Evolutionary conservation across 2,113 vertebrate species (phyloP).

Genomic region (Sylvilagus bachmani): DNA sequence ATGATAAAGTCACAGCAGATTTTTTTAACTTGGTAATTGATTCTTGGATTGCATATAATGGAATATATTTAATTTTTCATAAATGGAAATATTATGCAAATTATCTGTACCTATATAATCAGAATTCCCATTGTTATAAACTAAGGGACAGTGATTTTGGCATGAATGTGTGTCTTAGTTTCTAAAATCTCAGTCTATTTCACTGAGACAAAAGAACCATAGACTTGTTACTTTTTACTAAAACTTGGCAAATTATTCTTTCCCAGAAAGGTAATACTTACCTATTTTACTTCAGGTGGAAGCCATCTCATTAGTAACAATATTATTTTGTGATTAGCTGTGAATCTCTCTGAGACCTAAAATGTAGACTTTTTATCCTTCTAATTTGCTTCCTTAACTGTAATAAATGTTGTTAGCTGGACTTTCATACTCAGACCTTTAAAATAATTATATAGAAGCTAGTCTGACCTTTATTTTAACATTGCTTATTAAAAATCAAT

Average conservation of each 20-base stretch:
- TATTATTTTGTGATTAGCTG: conserved; percentile 64
- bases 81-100: not conserved
- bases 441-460: conserved; percentile 61
- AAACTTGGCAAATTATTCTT: conserved; percentile 43
- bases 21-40: not conserved
- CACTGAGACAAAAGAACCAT: not conserved
- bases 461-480: conserved; percentile 46
- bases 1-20: not conserved
- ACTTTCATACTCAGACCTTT: conserved; percentile 59
- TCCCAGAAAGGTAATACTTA: not conserved
- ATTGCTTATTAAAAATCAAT: conserved; percentile 2
- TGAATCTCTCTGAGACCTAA: conserved; percentile 16
- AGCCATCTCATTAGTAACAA: conserved; percentile 27
- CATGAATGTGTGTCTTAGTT: conserved; percentile 14
- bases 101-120: not conserved
- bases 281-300: not conserved
- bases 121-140: not conserved
- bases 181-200: not conserved
- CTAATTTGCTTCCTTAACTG: conserved; percentile 62
- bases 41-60: not conserved
- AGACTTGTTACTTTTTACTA: not conserved
- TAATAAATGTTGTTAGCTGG: conserved; percentile 63
- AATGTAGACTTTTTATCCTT: conserved; percentile 59
- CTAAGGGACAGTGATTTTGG: not conserved
- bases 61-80: not conserved